phyloP scores from a whole-genome alignment of 2,797 vertebrate species.

The Gila robusta region DNA sequence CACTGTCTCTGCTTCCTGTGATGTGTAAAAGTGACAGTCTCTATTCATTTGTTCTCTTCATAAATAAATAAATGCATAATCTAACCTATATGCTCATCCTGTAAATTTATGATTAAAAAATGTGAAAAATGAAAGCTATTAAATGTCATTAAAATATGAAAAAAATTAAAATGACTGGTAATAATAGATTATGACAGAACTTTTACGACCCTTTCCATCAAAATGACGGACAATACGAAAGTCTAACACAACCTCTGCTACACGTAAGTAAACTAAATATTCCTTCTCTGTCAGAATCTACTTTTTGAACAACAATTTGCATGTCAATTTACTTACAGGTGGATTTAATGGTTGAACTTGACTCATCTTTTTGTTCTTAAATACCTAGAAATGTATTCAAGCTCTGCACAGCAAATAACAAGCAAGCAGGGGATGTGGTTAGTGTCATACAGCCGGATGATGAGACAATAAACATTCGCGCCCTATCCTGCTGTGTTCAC shows the following conservation, averaged over 20 bases:
- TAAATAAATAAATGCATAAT: too few relatives aligned
- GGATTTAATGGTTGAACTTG: not conserved
- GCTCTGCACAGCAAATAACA: not conserved
- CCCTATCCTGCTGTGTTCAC: not conserved
- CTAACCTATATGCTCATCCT: not conserved
- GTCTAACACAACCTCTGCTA: not conserved
- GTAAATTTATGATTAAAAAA: not conserved
- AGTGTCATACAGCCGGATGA: not conserved
- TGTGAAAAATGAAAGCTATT: too few relatives aligned
- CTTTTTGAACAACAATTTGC: not conserved
- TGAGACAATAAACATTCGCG: not conserved
- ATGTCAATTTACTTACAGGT: not conserved
- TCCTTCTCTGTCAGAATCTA: not conserved
- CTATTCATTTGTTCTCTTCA: too few relatives aligned
- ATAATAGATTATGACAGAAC: too few relatives aligned
- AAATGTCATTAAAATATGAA: too few relatives aligned
- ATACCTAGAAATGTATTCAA: slow-evolving; percentile 11
- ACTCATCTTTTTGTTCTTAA: slow-evolving; percentile 7
- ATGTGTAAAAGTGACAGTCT: too few relatives aligned
- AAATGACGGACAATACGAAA: not conserved
- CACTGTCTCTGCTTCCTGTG: too few relatives aligned
- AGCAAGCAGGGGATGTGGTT: not conserved
- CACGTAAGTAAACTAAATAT: not conserved
- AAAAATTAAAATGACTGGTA: too few relatives aligned
- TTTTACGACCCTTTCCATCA: not conserved